These are phyloP conservation scores for Junonia oenone DNA, from an alignment of 2,888 invertebrate species.

Conservation along the genomic window DNA sequence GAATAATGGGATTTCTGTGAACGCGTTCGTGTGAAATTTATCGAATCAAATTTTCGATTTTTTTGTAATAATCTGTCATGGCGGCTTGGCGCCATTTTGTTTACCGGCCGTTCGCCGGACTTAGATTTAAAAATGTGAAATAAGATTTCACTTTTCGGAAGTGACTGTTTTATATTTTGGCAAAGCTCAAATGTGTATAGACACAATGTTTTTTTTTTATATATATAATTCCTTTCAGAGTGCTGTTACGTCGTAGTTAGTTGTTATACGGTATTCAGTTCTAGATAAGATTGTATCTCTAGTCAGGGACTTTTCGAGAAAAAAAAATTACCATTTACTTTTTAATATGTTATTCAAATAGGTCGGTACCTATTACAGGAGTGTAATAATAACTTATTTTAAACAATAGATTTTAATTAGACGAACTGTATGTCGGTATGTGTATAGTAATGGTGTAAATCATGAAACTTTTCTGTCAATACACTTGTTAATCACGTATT, in stretches of 20 bases:
- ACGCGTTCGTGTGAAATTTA: slow-evolving; percentile 26
- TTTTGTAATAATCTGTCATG: slow-evolving; percentile 22
- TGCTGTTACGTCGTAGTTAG: slow-evolving; percentile 67
- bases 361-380: slow-evolving; percentile 50
- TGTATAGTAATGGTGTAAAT: slow-evolving; percentile 32
- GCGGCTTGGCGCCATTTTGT: slow-evolving; percentile 14
- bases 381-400: slow-evolving; percentile 67
- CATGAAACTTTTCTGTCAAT: slow-evolving; percentile 74
- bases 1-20: slow-evolving; percentile 20
- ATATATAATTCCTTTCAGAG: slow-evolving; percentile 56
- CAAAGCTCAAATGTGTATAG: slow-evolving; percentile 71
- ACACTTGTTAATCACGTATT: slow-evolving; percentile 59
- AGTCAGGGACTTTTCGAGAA: slow-evolving; percentile 72
- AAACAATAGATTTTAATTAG: slow-evolving; percentile 42
- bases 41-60: slow-evolving; percentile 32
- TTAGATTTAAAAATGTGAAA: slow-evolving; percentile 48
- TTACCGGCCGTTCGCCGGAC: slow-evolving; percentile 17
- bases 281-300: slow-evolving; percentile 72
- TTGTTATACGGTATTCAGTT: slow-evolving; percentile 58
- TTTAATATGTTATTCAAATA: slow-evolving; percentile 65
- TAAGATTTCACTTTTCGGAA: slow-evolving; percentile 61
- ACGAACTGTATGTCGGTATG: slow-evolving; percentile 56
- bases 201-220: slow-evolving; percentile 42
- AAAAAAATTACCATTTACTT: slow-evolving; percentile 75
- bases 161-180: slow-evolving; percentile 55